Evolutionary conservation across 2,797 vertebrate species (phyloP).

Genomic region (Xenops minutus): DNA sequence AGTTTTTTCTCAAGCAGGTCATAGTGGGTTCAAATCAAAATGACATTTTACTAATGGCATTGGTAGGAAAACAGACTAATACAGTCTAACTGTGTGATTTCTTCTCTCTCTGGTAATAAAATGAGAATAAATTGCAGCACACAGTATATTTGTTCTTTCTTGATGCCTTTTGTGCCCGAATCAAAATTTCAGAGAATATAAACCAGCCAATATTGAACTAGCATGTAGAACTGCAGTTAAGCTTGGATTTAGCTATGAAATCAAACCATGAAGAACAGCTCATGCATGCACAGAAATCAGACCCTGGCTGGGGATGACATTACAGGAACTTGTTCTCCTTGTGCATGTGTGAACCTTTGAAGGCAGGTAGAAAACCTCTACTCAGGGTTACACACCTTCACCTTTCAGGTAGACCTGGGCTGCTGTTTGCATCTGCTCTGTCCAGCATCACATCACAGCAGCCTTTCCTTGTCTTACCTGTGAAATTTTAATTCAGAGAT

Average conservation of each 20-base stretch:
- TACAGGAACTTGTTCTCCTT: not conserved
- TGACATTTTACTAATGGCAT: not conserved
- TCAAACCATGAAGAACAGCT: not conserved
- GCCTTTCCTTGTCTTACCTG: not conserved
- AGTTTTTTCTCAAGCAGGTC: not conserved
- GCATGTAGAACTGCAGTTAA: not conserved
- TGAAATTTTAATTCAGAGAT: not conserved
- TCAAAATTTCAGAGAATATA: not conserved
- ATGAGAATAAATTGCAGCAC: not conserved
- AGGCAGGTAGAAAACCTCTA: not conserved
- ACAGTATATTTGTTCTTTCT: not conserved
- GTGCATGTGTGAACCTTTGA: not conserved
- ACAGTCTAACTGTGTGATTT: not conserved
- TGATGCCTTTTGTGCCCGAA: not conserved
- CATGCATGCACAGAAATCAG: not conserved
- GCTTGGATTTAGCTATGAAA: not conserved
- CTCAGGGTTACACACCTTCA: not conserved
- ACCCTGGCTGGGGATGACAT: not conserved
- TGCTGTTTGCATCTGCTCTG: not conserved
- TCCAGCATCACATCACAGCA: not conserved
- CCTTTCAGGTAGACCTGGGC: not conserved
- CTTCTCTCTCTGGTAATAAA: not conserved
- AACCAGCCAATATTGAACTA: not conserved
- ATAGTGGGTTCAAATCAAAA: not conserved
- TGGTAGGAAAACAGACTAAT: not conserved